These are phyloP conservation scores for Sebastes elongatus DNA, from an alignment of 2,797 vertebrate genomes.

Conservation along the genomic window DNA sequence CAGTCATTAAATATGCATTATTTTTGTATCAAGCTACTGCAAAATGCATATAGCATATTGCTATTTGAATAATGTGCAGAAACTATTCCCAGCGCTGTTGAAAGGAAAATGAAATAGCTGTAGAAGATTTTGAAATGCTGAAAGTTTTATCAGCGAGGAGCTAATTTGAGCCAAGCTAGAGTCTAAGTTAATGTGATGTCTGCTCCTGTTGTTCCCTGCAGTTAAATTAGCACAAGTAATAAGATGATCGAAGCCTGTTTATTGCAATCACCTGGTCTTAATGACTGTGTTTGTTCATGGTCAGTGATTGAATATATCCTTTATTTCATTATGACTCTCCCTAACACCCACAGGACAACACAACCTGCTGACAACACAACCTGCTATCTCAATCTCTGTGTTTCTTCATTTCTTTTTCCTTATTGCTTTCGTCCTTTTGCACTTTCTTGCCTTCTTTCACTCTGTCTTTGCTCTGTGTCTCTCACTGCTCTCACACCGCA, in stretches of 20 bases:
- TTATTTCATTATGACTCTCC: conserved; percentile 61
- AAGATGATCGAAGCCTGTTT: conserved; percentile 56
- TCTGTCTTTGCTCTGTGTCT: conserved; percentile 3
- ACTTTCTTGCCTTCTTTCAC: neutral
- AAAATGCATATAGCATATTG: conserved; percentile 3
- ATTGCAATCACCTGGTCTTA: conserved; percentile 61
- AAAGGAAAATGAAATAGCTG: neutral
- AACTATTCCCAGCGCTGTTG: conserved; percentile 1
- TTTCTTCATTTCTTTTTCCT: neutral
- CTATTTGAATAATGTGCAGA: neutral
- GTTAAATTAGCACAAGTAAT: conserved; percentile 57
- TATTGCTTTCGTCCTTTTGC: neutral
- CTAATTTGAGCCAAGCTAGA: conserved; percentile 3
- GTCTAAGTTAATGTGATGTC: conserved; percentile 28
- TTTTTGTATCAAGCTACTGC: neutral
- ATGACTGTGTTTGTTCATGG: conserved; percentile 68
- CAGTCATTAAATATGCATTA: conserved; percentile 30
- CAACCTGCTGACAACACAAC: conserved; percentile 30
- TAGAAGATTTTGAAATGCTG: conserved; percentile 11
- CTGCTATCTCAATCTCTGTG: conserved; percentile 1
- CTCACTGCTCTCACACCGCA: neutral
- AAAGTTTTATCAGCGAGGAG: conserved; percentile 12
- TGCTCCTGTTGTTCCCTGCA: conserved; percentile 49
- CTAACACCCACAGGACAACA: conserved; percentile 38
- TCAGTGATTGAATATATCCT: conserved; percentile 62